Conservation (phyloP, 1,140 invertebrate species). For the Linepithema humile region DNA sequence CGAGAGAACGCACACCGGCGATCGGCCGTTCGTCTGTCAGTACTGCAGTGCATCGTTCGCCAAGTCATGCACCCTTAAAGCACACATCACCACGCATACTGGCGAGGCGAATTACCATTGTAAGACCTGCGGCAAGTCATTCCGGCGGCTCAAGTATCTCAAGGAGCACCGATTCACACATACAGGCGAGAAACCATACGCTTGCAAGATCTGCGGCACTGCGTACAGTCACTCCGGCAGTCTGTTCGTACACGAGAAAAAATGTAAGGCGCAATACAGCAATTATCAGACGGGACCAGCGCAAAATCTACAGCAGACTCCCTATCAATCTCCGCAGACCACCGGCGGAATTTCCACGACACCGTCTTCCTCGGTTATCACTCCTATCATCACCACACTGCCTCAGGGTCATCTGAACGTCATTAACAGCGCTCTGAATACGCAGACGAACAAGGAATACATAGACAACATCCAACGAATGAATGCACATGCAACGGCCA, state of each 20-base stretch:
- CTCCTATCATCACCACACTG: conserved; percentile 65
- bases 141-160: conserved; percentile 84
- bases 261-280: conserved; percentile 77
- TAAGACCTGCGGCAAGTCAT: conserved; percentile 85
- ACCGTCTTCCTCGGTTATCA: conserved; percentile 44
- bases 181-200: conserved; percentile 91
- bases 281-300: conserved; percentile 63
- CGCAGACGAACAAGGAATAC: conserved; percentile 69
- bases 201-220: conserved; percentile 88
- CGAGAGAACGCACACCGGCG: conserved; percentile 86
- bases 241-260: conserved; percentile 81
- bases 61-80: conserved; percentile 83
- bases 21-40: conserved; percentile 86
- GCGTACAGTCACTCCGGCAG: conserved; percentile 81
- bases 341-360: conserved; percentile 16
- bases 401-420: conserved; percentile 63
- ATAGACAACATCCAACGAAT: conserved; percentile 69
- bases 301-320: conserved; percentile 51
- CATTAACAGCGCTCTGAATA: conserved; percentile 48
- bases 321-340: conserved; percentile 60
- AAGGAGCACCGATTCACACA: conserved; percentile 87
- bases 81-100: conserved; percentile 81
- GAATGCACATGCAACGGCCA: not conserved
- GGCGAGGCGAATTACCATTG: conserved; percentile 82
- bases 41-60: conserved; percentile 83